These are phyloP conservation scores for Galerucella pusilla DNA, from an alignment of 2,888 invertebrate species.

Conservation along the genomic window DNA sequence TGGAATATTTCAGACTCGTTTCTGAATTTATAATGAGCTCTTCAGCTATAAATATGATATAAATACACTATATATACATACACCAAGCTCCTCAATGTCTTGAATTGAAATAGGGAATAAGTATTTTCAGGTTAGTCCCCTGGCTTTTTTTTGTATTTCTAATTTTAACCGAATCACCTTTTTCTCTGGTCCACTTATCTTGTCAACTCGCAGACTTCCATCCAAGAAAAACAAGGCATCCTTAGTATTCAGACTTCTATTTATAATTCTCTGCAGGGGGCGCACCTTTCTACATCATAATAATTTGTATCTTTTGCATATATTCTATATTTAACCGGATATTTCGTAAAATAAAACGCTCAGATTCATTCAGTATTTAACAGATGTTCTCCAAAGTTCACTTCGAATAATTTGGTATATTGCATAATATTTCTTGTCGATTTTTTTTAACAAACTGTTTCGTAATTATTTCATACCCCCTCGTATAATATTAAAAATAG, in stretches of 20 bases:
- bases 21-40: too few relatives aligned
- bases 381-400: neutral
- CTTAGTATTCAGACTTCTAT: conserved; percentile 29
- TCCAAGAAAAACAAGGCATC: conserved; percentile 33
- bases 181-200: conserved; percentile 6
- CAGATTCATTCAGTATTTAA: neutral
- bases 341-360: neutral
- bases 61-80: neutral
- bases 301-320: conserved; percentile 21
- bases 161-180: conserved; percentile 13
- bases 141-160: conserved; percentile 1
- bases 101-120: neutral
- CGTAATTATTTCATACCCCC: too few relatives aligned
- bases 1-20: too few relatives aligned
- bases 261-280: conserved; percentile 37
- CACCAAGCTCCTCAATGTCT: neutral
- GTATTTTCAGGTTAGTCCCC: conserved; percentile 6
- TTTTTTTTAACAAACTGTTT: too few relatives aligned
- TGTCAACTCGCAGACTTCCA: conserved; percentile 14
- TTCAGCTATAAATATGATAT: too few relatives aligned
- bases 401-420: neutral
- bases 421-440: neutral
- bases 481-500: too few relatives aligned
- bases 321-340: conserved; percentile 1
- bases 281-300: conserved; percentile 22